These are phyloP conservation scores for Drosophila varians DNA, from an alignment of 1,140 invertebrate species.

Conservation along the genomic window DNA sequence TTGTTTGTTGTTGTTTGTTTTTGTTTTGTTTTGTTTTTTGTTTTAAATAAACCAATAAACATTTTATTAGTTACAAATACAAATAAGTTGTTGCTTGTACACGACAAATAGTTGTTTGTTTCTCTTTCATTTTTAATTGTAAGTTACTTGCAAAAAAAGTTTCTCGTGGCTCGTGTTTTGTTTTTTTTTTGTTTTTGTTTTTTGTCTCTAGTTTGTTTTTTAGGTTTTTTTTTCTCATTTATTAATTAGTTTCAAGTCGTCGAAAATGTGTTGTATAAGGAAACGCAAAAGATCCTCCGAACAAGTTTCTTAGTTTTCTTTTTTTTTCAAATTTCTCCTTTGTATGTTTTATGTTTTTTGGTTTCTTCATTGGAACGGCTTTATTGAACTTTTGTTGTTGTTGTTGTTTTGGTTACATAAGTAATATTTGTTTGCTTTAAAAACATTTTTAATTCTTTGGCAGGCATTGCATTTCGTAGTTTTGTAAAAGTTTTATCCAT, in stretches of 20 bases:
- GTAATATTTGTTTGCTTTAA: conserved; percentile 64
- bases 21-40: conserved; percentile 8
- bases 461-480: conserved; percentile 83
- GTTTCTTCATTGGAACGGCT: conserved; percentile 79
- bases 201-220: conserved; percentile 6
- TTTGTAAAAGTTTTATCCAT: conserved; percentile 73
- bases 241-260: conserved; percentile 23
- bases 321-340: conserved; percentile 25
- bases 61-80: conserved; percentile 74
- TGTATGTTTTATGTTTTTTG: conserved; percentile 46
- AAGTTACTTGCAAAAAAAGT: conserved; percentile 42
- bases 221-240: neutral
- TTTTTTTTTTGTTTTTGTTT: conserved; percentile 10
- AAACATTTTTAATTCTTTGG: conserved; percentile 79
- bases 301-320: conserved; percentile 66
- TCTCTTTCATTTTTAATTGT: conserved; percentile 9
- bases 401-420: conserved; percentile 69
- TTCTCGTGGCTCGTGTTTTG: conserved; percentile 30
- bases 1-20: conserved; percentile 24
- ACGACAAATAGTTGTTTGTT: conserved; percentile 70
- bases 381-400: conserved; percentile 83
- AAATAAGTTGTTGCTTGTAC: conserved; percentile 74
- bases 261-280: conserved; percentile 64
- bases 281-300: conserved; percentile 72
- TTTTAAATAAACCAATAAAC: conserved; percentile 72